phyloP scores from a whole-genome alignment of 1,140 invertebrate genomes.

The Zaprionus ghesquierei region DNA sequence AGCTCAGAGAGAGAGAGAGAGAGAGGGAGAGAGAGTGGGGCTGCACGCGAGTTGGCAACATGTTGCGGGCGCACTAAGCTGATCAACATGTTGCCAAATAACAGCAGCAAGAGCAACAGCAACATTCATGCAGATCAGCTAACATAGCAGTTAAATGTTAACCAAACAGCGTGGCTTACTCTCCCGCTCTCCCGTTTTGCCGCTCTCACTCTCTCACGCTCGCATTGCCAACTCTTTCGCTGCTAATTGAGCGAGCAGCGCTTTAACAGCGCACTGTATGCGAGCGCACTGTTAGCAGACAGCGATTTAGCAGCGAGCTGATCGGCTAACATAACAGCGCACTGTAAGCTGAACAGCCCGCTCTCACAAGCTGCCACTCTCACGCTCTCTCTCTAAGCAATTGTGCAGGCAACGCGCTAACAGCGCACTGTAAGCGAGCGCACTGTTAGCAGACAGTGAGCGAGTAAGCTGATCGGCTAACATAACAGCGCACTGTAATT shows the following conservation, averaged over 20 bases:
- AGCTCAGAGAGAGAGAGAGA: too few relatives aligned
- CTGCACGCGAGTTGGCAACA: neutral
- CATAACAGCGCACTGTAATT: neutral
- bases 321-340: too few relatives aligned
- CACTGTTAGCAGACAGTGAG: too few relatives aligned
- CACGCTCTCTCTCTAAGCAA: neutral
- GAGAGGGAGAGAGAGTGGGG: neutral
- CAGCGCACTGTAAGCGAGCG: neutral
- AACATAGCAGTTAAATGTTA: neutral
- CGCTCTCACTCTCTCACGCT: neutral
- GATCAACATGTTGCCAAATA: neutral
- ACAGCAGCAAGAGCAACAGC: neutral
- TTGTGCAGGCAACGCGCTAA: conserved; percentile 5
- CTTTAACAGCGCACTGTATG: neutral
- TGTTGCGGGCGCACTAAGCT: conserved; percentile 1
- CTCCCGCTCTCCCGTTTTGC: neutral
- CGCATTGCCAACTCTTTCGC: neutral
- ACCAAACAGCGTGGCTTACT: neutral
- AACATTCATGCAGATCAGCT: too few relatives aligned
- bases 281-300: too few relatives aligned
- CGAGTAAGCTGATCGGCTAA: too few relatives aligned
- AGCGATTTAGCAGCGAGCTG: too few relatives aligned
- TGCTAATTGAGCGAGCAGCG: neutral
- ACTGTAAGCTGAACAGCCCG: neutral
- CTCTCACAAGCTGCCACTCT: too few relatives aligned